phyloP scores from a whole-genome alignment of 2,888 invertebrate genomes.

The Calameuta idolon region DNA sequence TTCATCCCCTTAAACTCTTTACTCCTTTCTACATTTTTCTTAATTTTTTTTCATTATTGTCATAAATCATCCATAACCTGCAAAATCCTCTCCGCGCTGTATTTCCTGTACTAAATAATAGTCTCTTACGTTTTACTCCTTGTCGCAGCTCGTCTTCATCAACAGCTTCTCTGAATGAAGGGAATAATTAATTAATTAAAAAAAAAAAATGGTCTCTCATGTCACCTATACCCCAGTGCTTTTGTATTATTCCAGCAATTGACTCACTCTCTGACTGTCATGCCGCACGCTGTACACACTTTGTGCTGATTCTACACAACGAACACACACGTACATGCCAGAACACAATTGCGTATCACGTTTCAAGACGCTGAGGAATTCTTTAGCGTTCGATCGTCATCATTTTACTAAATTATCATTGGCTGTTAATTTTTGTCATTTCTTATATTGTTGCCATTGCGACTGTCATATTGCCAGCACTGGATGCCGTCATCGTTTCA shows the following conservation, averaged over 20 bases:
- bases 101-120: not conserved
- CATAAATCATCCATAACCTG: not conserved
- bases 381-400: not conserved
- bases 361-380: not conserved
- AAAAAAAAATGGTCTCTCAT: not conserved
- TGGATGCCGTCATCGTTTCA: not conserved
- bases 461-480: slow-evolving; percentile 11
- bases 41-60: slow-evolving; percentile 17
- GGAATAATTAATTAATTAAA: not conserved
- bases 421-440: not conserved
- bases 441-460: slow-evolving; percentile 29
- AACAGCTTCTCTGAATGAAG: not conserved
- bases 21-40: not conserved
- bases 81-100: not conserved
- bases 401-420: not conserved
- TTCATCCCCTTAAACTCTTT: slow-evolving; percentile 1
- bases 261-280: not conserved
- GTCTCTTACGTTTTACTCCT: not conserved
- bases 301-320: not conserved
- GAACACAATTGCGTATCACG: not conserved
- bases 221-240: not conserved
- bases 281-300: not conserved
- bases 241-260: not conserved
- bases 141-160: not conserved
- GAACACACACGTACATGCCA: not conserved